phyloP scores from a whole-genome alignment of 1,140 invertebrate genomes.

The Andricus grossulariae region DNA sequence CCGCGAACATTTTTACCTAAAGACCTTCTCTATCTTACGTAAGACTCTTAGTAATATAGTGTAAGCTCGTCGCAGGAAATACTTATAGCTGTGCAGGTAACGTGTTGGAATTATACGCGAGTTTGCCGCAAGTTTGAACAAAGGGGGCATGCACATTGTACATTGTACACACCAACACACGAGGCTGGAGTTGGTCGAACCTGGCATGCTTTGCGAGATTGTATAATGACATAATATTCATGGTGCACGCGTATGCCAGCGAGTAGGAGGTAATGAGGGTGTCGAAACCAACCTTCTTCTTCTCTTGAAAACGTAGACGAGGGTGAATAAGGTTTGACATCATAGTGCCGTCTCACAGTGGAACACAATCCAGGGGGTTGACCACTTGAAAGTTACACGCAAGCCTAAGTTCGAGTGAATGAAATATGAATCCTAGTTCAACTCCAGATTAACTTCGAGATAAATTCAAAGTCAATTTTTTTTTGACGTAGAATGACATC shows the following conservation, averaged over 20 bases:
- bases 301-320: constrained; percentile 6
- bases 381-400: too few relatives aligned
- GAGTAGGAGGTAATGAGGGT: constrained; percentile 67
- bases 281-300: constrained; percentile 38
- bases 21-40: not conserved
- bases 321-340: not conserved
- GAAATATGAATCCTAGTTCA: too few relatives aligned
- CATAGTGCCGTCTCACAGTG: too few relatives aligned
- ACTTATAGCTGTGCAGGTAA: constrained; percentile 32
- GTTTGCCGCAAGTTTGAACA: constrained; percentile 50
- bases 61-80: not conserved
- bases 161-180: constrained; percentile 4
- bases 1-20: not conserved
- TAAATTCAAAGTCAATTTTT: too few relatives aligned
- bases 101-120: constrained; percentile 43
- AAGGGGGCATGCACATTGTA: constrained; percentile 39
- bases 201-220: constrained; percentile 69
- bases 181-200: constrained; percentile 34
- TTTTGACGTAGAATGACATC: too few relatives aligned
- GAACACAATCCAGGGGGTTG: too few relatives aligned
- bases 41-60: not conserved
- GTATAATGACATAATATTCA: constrained; percentile 76
- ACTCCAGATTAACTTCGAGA: too few relatives aligned
- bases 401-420: too few relatives aligned
- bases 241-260: constrained; percentile 63